These are phyloP conservation scores for Benitochromis conjunctus DNA, from an alignment of 2,113 vertebrate species.

Conservation along the genomic window DNA sequence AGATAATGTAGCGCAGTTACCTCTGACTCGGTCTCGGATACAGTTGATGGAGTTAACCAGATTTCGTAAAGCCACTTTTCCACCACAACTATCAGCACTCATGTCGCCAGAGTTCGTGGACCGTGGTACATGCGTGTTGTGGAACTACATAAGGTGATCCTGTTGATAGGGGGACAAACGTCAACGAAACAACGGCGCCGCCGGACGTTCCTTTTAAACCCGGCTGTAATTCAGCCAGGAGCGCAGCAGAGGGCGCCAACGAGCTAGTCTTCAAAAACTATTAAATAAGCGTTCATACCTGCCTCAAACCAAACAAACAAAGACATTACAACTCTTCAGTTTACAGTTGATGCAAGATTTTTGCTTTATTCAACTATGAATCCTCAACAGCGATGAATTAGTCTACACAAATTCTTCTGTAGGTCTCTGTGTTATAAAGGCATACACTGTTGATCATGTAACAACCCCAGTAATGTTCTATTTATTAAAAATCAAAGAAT, in stretches of 20 bases:
- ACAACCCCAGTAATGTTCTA: neutral
- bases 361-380: neutral
- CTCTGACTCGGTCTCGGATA: conserved; percentile 75
- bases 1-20: conserved; percentile 37
- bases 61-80: conserved; percentile 65
- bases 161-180: neutral
- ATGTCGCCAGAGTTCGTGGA: neutral
- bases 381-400: neutral
- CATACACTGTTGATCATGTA: neutral
- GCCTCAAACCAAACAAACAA: neutral
- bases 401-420: neutral
- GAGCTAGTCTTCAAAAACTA: neutral
- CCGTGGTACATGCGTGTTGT: conserved; percentile 23
- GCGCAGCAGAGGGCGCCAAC: neutral
- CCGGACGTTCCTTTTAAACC: neutral
- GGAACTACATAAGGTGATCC: conserved; percentile 8
- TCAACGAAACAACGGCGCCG: neutral
- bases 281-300: neutral
- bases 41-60: conserved; percentile 70
- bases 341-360: neutral
- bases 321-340: neutral
- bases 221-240: neutral
- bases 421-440: neutral
- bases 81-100: conserved; percentile 27
- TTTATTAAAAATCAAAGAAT: neutral